phyloP scores from a whole-genome alignment of 1,140 invertebrate genomes.

The Penaeus vannamei region DNA sequence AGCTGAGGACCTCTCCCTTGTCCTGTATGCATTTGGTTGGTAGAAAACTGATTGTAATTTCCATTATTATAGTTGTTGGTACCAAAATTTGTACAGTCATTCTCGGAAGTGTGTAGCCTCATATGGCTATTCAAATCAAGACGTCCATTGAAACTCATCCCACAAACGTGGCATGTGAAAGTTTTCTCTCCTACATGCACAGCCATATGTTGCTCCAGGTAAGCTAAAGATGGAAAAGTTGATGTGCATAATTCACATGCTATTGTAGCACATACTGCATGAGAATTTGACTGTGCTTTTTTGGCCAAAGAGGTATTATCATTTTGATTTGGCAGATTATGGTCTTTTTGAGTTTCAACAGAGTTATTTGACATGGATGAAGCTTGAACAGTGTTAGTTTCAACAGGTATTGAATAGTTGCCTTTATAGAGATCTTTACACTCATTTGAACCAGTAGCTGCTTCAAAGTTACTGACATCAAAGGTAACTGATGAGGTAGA shows the following conservation, averaged over 20 bases:
- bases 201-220: slow-evolving; percentile 58
- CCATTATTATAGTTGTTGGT: slow-evolving; percentile 33
- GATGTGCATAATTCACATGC: slow-evolving; percentile 56
- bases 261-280: slow-evolving; percentile 32
- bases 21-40: background rate
- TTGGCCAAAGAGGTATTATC: background rate
- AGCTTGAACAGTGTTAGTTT: background rate
- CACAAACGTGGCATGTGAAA: slow-evolving; percentile 39
- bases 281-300: background rate
- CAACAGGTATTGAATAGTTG: background rate
- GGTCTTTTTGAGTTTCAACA: background rate
- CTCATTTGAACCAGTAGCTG: background rate
- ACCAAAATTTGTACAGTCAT: slow-evolving; percentile 7
- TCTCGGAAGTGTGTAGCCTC: slow-evolving; percentile 32
- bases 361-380: background rate
- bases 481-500: background rate
- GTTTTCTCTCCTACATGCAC: slow-evolving; percentile 51
- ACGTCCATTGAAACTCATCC: slow-evolving; percentile 3
- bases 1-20: slow-evolving; percentile 25
- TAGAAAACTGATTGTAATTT: slow-evolving; percentile 27
- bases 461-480: slow-evolving; percentile 10
- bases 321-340: background rate
- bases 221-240: slow-evolving; percentile 53
- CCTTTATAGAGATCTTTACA: slow-evolving; percentile 26
- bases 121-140: slow-evolving; percentile 42